phyloP scores from a whole-genome alignment of 2,113 vertebrate genomes.

The Harpagus bidentatus region DNA sequence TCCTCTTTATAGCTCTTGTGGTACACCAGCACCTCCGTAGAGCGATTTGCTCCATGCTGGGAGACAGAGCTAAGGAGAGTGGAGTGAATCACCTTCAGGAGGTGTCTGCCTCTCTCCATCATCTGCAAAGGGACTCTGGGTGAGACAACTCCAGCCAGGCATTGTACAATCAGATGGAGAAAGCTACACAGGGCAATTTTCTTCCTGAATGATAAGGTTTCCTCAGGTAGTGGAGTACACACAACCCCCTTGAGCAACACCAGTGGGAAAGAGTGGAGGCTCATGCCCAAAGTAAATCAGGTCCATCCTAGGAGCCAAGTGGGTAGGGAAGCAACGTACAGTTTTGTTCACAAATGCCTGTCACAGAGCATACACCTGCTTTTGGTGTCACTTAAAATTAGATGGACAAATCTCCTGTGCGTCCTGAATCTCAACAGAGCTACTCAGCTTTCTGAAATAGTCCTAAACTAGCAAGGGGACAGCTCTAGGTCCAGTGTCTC shows the following conservation, averaged over 20 bases:
- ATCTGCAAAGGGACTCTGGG: not conserved
- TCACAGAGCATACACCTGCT: not conserved
- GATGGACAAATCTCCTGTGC: rapidly evolving
- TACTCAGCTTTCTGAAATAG: not conserved
- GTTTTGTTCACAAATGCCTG: not conserved
- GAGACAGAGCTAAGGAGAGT: not conserved
- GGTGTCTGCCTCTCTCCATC: not conserved
- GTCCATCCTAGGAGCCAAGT: not conserved
- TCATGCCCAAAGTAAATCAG: not conserved
- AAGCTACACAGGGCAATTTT: not conserved
- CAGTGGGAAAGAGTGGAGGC: not conserved
- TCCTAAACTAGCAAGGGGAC: not conserved
- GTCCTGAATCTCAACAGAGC: not conserved
- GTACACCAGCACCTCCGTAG: not conserved
- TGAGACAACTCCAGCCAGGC: not conserved
- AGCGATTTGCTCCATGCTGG: not conserved
- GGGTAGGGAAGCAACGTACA: not conserved
- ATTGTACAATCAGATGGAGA: not conserved
- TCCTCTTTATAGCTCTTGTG: not conserved
- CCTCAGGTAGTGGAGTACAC: too few relatives aligned
- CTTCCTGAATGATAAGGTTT: not conserved
- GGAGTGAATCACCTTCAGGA: not conserved
- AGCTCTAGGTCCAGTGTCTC: not conserved
- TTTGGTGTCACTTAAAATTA: not conserved
- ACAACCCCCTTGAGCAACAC: not conserved